Evolutionary conservation across 2,113 vertebrate species (phyloP), one percentile per base, ranked within the genome.

Genomic region (Oryzias woworae): DNA sequence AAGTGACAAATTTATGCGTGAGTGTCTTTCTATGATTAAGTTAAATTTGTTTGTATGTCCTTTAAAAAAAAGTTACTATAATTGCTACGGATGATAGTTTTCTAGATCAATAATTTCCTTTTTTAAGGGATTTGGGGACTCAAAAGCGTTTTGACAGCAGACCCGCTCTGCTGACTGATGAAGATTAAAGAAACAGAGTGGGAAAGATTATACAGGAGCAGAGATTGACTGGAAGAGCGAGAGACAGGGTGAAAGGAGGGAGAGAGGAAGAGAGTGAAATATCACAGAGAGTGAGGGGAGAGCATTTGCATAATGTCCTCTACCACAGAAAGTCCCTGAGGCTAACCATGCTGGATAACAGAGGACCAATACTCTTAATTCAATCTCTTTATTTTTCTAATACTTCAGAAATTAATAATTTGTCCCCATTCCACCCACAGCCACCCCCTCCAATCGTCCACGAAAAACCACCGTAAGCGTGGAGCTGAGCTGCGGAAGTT

Each of bases 371-470:
- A 97, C 96, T 96, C 93, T 97, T 98, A 98, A 99, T 99, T 96
- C 97, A 98, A 98, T 98, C 96, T 98, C 93, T 94, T 95, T 97
- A 94, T 96, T 96, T 96, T 96, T 94, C 93, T 95, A 97, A 97
- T 96, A 96, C 96, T 96, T 95, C 62, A 93, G 92, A 96, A 98
- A 98, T 98, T 97, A 99, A 97, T 98, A 96, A 97, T 97, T 96
- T 92, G 90, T 93, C 94, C 82, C 87, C 84, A 85, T 78, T 85
- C 85, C 80, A 69, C 84, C 87, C 83, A 67, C 80, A 75, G 66
- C 68, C 77, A 41, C 85, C 80, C 77, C 73, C 77, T 53, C 73
- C 36, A 36, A 36, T 71, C 73, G 60, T 84, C 83, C 82, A 66
- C 89, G 95, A 97, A 97, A 97, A 97, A 98, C 96, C 98, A 96